Conservation (phyloP, 2,888 invertebrate genomes). For the Sarcophaga carnaria region DNA sequence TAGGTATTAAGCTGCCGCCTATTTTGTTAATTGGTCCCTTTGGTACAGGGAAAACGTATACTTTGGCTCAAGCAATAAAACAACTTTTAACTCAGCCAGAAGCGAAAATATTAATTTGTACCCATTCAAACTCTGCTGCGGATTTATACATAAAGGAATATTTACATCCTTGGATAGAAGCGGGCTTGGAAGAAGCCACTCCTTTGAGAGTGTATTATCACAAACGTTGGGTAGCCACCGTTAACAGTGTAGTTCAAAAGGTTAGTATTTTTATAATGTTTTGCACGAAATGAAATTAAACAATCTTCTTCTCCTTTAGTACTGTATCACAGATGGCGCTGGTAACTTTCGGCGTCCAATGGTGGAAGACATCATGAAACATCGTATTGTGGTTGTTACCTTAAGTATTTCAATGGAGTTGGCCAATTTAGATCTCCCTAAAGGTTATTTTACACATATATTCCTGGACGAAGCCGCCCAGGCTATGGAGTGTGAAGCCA, state of each 20-base stretch:
- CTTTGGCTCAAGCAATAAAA: constrained; percentile 89
- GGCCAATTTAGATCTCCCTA: constrained; percentile 86
- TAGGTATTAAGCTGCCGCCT: constrained; percentile 85
- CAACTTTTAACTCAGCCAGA: constrained; percentile 85
- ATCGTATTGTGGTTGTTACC: constrained; percentile 90
- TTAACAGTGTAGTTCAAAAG: constrained; percentile 87
- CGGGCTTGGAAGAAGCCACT: constrained; percentile 85
- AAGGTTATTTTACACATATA: constrained; percentile 89
- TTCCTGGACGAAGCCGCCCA: constrained; percentile 94
- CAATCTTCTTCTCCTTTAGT: constrained; percentile 82
- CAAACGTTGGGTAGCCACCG: constrained; percentile 90
- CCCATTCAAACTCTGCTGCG: constrained; percentile 93
- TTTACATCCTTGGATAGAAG: constrained; percentile 88
- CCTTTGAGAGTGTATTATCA: constrained; percentile 91
- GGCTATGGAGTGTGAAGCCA: constrained; percentile 92
- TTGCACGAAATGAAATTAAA: neutral
- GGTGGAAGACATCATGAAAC: constrained; percentile 87
- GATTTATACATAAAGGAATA: constrained; percentile 93
- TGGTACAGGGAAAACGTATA: constrained; percentile 94
- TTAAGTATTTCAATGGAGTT: constrained; percentile 90
- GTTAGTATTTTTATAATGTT: constrained; percentile 76
- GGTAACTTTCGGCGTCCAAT: constrained; percentile 87
- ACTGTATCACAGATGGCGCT: constrained; percentile 87
- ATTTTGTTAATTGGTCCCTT: constrained; percentile 90
- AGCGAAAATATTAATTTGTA: constrained; percentile 90